Evolutionary conservation across 2,113 vertebrate genomes (phyloP).

Genomic region (Microcebus griseorufus): DNA sequence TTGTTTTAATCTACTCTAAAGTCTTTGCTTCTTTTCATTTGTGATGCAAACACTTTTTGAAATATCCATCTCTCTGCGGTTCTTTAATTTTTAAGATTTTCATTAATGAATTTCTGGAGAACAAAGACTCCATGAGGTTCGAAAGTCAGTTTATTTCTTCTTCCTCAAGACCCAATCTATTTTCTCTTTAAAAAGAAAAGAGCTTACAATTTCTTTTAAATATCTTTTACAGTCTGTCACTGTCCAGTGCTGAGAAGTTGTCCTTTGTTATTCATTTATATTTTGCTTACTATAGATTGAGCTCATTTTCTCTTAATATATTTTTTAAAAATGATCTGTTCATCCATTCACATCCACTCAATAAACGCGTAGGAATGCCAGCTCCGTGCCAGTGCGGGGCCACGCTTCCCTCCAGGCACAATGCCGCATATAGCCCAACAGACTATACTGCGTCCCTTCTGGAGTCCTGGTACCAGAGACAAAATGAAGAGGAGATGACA

Average conservation of each 20-base stretch:
- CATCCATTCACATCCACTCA: not conserved
- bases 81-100: not conserved
- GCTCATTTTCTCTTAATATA: not conserved
- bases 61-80: not conserved
- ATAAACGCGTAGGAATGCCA: not conserved
- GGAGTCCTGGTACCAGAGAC: not conserved
- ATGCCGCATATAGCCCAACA: not conserved
- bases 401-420: not conserved
- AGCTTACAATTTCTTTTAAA: not conserved
- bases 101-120: not conserved
- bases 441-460: not conserved
- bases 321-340: not conserved
- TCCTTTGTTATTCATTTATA: not conserved
- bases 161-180: not conserved
- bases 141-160: not conserved
- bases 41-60: not conserved
- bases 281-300: not conserved
- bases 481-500: not conserved
- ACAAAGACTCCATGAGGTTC: not conserved
- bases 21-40: not conserved
- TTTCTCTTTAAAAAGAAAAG: not conserved
- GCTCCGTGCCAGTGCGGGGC: not conserved
- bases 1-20: not conserved
- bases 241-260: not conserved
- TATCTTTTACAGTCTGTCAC: not conserved